phyloP scores from a whole-genome alignment of 2,113 vertebrate genomes.

The Mustela nigripes region DNA sequence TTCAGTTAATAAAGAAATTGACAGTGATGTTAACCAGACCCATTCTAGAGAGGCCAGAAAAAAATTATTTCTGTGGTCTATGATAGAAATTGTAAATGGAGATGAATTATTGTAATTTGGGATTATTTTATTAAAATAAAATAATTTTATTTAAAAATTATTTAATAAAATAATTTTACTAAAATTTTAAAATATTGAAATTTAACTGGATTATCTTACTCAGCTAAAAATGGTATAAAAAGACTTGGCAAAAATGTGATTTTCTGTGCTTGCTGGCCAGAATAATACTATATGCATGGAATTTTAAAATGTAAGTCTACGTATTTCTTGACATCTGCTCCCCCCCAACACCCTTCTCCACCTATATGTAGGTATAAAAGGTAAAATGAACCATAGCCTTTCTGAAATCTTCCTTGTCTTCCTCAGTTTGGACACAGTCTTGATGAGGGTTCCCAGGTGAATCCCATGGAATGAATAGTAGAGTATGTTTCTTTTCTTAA shows the following conservation, averaged over 20 bases:
- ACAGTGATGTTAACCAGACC: neutral
- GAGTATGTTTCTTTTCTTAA: constrained; percentile 24
- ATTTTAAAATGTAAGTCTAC: neutral
- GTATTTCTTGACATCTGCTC: neutral
- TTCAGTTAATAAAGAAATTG: constrained; percentile 53
- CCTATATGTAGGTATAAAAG: neutral
- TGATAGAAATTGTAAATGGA: neutral
- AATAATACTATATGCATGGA: neutral
- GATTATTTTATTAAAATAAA: constrained; percentile 16
- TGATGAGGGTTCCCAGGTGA: neutral
- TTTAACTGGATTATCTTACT: constrained; percentile 34
- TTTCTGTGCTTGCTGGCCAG: neutral
- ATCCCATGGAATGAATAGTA: neutral
- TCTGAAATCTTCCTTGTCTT: neutral
- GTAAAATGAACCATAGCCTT: neutral
- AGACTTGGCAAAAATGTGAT: neutral
- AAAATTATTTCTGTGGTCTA: neutral
- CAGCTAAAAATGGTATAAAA: constrained; percentile 14
- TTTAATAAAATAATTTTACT: neutral
- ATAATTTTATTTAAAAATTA: neutral
- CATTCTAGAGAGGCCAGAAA: neutral
- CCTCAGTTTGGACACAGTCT: neutral
- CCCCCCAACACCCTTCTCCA: accelerated
- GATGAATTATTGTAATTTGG: neutral
- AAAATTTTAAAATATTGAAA: constrained; percentile 15